Evolutionary conservation across 2,113 vertebrate genomes (phyloP).

Genomic region (Erinaceus europaeus): DNA sequence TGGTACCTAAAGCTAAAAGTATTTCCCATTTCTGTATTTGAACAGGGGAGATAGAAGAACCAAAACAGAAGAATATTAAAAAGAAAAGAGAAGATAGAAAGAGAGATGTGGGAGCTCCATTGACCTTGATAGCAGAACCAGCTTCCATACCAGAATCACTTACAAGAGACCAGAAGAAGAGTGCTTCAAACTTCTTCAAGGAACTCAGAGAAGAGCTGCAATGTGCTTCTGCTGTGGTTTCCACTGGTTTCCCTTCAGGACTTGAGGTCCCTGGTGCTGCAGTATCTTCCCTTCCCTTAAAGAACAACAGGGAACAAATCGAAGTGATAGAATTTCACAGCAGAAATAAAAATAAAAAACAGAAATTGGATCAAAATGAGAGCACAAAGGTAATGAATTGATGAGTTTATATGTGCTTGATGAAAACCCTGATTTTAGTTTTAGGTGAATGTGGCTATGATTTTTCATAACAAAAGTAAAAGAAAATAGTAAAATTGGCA

Average conservation of each 20-base stretch:
- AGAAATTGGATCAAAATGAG: not conserved
- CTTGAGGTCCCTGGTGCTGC: not conserved
- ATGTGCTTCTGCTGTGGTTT: not conserved
- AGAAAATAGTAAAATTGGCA: not conserved
- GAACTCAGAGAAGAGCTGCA: conserved; percentile 67
- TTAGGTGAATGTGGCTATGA: rapidly evolving
- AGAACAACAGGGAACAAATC: conserved; percentile 56
- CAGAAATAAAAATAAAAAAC: conserved; percentile 80
- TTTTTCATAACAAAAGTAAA: not conserved
- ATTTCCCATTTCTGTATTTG: conserved; percentile 8
- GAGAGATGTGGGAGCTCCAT: not conserved
- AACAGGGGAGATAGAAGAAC: conserved; percentile 60
- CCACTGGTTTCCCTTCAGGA: not conserved
- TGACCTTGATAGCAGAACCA: not conserved
- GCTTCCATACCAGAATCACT: not conserved
- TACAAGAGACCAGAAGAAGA: conserved; percentile 41
- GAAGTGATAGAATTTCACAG: conserved; percentile 86
- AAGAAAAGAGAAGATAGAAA: conserved; percentile 57
- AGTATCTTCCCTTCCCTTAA: not conserved
- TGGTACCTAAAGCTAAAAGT: not conserved
- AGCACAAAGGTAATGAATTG: conserved; percentile 60
- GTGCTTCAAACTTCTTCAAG: conserved; percentile 65
- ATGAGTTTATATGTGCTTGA: not conserved
- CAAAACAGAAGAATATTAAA: conserved; percentile 24
- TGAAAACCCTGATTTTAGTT: not conserved